Base-by-base conservation (phyloP, 2,888 invertebrate species). In the Charanyca ferruginea region DNA sequence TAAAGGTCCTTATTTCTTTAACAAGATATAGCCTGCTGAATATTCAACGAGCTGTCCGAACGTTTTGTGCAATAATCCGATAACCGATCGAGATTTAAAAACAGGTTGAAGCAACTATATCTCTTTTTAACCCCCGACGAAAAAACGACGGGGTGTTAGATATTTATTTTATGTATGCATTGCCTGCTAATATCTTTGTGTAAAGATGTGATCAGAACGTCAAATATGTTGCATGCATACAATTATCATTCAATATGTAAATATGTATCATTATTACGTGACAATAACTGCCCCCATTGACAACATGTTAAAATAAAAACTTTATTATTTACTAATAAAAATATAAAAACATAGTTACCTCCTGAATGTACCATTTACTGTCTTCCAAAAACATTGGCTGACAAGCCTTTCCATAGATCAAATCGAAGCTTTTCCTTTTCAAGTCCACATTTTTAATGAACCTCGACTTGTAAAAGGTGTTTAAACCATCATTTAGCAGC, bases 311-410 rank as follows among this genome's bases (percentile, higher is more conserved):
- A 28, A 28, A 28, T 5, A 28, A 28, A 28, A 28, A 5, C 4
- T 28, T 7, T 28, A 28, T 5, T 28, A 5, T 5, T 28, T 13
- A 22, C 2, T 44, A 25, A 13, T 25, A 44, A 65, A 44, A 35
- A 25, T 0, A 8, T 16, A 16, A 11, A 5, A 32, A 18, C 20
- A 48, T 42, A 78, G 80, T 84, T 84, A 93, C 94, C 90, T 91
- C 81, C 80, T 94, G 94, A 5, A 93, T 28, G 63, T 75, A 89
- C 93, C 91, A 93, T 1, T 51, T 28, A 0, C 22, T 62, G 9
- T 78, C 80, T 79, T 94, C 93, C 0, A 77, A 0, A 55, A 79
- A 93, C 20, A 89, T 62, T 0, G 2, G 1, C 3, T 47, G 13
- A 62, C 89, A 89, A 0, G 93, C 89, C 38, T 62, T 77, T 0